These are phyloP conservation scores for Dicentrarchus labrax DNA, from an alignment of 2,113 vertebrate genomes.

Conservation along the genomic window DNA sequence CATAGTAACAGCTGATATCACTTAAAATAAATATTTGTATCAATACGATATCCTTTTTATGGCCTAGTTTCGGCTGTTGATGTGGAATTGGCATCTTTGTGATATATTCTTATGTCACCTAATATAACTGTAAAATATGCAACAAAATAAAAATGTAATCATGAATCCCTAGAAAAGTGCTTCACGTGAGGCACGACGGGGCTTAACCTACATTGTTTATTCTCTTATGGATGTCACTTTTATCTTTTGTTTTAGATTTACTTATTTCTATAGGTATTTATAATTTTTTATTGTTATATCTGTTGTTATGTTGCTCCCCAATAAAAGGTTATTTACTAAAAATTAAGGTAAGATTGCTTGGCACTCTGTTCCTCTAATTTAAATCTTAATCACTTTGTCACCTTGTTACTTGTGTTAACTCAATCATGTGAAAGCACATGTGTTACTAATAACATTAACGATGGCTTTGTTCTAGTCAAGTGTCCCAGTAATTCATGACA, in stretches of 20 bases:
- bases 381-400: not conserved
- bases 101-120: not conserved
- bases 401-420: too few species aligned
- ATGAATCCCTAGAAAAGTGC: slow-evolving; percentile 5
- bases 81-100: not conserved
- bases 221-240: slow-evolving; percentile 8
- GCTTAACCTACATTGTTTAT: not conserved
- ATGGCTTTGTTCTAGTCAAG: not conserved
- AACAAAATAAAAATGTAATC: slow-evolving; percentile 13
- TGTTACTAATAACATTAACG: not conserved
- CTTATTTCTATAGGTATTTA: slow-evolving; percentile 52
- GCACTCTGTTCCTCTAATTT: not conserved
- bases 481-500: not conserved
- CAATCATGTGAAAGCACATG: too few species aligned
- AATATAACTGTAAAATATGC: slow-evolving; percentile 7
- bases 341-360: not conserved
- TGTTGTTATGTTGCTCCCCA: slow-evolving; percentile 58
- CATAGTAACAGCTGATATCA: not conserved
- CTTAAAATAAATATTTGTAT: not conserved
- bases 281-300: slow-evolving; percentile 53
- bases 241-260: slow-evolving; percentile 35
- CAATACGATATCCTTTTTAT: not conserved
- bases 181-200: not conserved
- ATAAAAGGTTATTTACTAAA: slow-evolving; percentile 64
- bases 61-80: not conserved